Percentiles rank a stretch among this genome's conserved stretches.
phyloP scores from a whole-genome alignment of 2,888 invertebrate species.

The Halocaridina rubra region DNA sequence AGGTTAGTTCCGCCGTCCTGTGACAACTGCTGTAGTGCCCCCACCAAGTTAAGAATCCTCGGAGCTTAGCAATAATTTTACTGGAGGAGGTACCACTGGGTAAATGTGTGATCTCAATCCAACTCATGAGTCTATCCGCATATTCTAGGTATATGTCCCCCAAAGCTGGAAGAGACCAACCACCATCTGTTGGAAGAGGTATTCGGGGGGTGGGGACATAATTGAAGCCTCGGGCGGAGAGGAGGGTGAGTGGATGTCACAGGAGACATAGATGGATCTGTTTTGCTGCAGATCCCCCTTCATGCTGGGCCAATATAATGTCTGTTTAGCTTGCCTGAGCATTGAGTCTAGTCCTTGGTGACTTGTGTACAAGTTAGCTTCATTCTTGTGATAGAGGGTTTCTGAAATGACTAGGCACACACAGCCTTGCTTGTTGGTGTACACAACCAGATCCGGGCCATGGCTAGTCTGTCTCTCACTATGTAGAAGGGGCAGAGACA shows the following conservation, averaged over 20 bases:
- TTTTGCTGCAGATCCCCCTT: not conserved
- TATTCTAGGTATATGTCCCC: not conserved
- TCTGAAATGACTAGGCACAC: too few species aligned
- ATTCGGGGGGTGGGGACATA: too few species aligned
- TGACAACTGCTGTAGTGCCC: not conserved
- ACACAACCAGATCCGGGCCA: not conserved
- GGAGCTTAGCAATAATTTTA: too few species aligned
- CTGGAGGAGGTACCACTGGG: slow-evolving; percentile 17
- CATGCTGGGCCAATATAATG: not conserved
- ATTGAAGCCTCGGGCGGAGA: not conserved
- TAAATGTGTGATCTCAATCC: not conserved
- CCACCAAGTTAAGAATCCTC: not conserved
- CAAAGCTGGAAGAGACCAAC: not conserved
- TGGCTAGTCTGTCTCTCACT: not conserved
- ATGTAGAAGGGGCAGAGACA: not conserved
- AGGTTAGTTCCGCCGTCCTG: not conserved
- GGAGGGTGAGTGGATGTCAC: not conserved
- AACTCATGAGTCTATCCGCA: not conserved
- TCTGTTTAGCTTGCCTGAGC: too few species aligned
- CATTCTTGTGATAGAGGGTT: not conserved
- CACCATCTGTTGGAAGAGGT: not conserved
- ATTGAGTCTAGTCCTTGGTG: too few species aligned
- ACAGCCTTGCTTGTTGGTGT: not conserved
- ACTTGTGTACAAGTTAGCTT: not conserved
- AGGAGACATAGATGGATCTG: not conserved